Base-by-base conservation (phyloP, 1,140 invertebrate species). In the Drosophila sucinea region DNA sequence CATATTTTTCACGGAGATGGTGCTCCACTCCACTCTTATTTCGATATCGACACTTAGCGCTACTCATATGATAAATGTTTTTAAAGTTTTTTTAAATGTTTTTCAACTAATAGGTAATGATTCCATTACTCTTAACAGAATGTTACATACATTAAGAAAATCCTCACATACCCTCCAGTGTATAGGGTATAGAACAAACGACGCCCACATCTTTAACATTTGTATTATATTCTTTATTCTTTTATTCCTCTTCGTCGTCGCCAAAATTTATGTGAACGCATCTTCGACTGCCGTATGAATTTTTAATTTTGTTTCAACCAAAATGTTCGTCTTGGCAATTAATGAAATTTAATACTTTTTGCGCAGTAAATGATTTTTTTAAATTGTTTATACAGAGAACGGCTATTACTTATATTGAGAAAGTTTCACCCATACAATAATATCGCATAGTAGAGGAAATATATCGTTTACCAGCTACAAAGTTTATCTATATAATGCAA, bases 301-400 rank as follows among this genome's bases (percentile, higher is more conserved):
- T 89, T 85, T 79, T 86, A 87, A 87, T 87, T 79, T 82, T 79
- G 81, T 75, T 77, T 51, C 25, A 10, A 51, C 23, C 44, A 51
- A 27, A 51, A 51, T 27, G 44, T 27, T 51, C 25, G 44, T 23
- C 44, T 51, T 80, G 76, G 81, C 86, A 90, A 90, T 90, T 90
- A 90, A 85, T 90, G 85, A 90, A 90, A 90, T 68, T 86, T 90
- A 90, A 90, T 90, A 90, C 86, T 90, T 90, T 90, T 90, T 90
- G 83, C 44, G 72, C 83, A 79, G 75, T 79, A 67, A 63, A 73
- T 75, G 66, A 55, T 23, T 58, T 57, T 57, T 23, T 51, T 51
- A 17, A 32, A 38, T 58, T 38, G 56, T 35, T 33, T 35, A 58
- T 58, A 10, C 32, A 10, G 17, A 25, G 44, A 51, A 51, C 25